A percentile compares a stretch with the other conserved stretches of the same genome.
Evolutionary conservation across 2,113 vertebrate species (phyloP).

Genomic region (Osmerus mordax): DNA sequence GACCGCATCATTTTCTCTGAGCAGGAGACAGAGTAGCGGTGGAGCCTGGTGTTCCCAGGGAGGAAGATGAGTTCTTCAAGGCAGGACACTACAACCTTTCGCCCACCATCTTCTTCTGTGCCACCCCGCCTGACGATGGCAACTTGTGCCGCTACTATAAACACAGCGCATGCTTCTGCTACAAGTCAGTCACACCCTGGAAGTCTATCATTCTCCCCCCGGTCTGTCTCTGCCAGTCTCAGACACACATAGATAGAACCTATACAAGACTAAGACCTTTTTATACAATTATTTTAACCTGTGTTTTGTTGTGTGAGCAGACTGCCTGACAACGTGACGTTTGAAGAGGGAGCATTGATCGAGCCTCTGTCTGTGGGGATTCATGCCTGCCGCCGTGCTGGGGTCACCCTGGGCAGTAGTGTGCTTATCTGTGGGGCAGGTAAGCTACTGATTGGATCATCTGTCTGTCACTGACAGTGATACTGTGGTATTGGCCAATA

Average conservation of each 20-base stretch:
- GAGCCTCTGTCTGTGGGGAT: conserved; percentile 96
- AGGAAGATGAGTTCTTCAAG: conserved; percentile 89
- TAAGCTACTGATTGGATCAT: conserved; percentile 48
- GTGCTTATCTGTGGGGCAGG: conserved; percentile 92
- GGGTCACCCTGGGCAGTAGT: conserved; percentile 84
- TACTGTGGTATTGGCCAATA: background rate
- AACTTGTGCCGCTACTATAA: conserved; percentile 89
- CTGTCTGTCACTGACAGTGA: background rate
- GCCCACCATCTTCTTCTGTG: conserved; percentile 91
- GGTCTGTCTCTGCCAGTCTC: background rate
- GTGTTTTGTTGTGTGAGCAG: conserved; percentile 56
- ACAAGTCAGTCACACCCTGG: conserved; percentile 79
- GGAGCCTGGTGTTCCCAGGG: conserved; percentile 86
- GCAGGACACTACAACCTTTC: conserved; percentile 89
- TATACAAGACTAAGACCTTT: background rate
- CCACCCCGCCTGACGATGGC: conserved; percentile 89
- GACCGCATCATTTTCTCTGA: background rate
- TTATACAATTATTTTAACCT: too few relatives aligned
- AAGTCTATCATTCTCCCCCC: background rate
- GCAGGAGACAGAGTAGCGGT: conserved; percentile 92
- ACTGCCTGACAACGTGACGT: conserved; percentile 90
- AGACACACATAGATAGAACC: background rate
- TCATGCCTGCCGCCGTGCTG: conserved; percentile 84
- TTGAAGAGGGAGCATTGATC: conserved; percentile 94
- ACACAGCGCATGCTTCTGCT: conserved; percentile 90